Evolutionary conservation across 2,888 invertebrate species (phyloP), one percentile per base, ranked within the genome.

Genomic region (Calliphora vomitoria): DNA sequence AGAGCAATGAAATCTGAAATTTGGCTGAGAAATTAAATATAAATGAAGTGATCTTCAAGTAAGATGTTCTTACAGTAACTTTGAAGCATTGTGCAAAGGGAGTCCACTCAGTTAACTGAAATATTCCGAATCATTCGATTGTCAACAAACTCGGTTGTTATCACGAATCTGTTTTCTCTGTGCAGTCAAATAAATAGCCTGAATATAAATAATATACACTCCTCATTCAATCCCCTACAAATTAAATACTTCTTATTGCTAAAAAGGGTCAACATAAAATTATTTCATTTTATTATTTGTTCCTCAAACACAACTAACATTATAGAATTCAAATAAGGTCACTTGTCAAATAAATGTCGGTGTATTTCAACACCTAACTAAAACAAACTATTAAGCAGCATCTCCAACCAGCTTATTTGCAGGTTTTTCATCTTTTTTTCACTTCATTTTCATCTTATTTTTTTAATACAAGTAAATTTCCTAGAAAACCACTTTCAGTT

Each of bases 321-420:
- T 86, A 71, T 75, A 66, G 81, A 87, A 68, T 78, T 81, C 35
- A 83, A 87, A 84, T 83, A 68, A 84, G 84, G 87, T 81, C 87
- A 81, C 58, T 87, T 87, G 87, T 87, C 87, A 84, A 87, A 87
- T 87, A 84, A 87, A 84, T 68, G 84, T 84, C 84, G 11, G 10
- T 50, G 76, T 60, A 69, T 53, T 74, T 82, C 44, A 79, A 85
- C 80, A 79, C 44, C 41, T 10, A 41, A 11, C n/a, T 53, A 75
- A 74, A 41, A 31, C 55, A 66, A 41, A 69, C 15, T 35, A 20
- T 55, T 64, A 44, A 35, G 55, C 74, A 78, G 53, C 78, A 78
- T 78, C 71, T 72, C 66, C 25, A 50, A 69, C 58, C 69, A 62
- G 69, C 41, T 58, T 58, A 47, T 68, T 74, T 80, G 20, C 5